Evolutionary conservation across 2,888 invertebrate species (phyloP).

Genomic region (Drosophila prostipennis): DNA sequence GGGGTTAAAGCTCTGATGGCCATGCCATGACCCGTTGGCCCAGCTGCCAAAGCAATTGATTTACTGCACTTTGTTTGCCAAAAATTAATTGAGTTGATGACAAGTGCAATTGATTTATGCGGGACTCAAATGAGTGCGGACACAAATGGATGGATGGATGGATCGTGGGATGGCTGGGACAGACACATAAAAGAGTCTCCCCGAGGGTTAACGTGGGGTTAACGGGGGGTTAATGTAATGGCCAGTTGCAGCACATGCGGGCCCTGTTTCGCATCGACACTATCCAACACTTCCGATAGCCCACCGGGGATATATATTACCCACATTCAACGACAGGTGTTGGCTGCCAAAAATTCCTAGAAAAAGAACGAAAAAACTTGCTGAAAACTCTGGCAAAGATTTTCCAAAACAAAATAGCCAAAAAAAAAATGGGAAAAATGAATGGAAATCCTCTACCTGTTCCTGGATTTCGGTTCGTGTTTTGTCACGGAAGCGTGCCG

Average conservation of each 20-base stretch:
- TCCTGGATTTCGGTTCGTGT: conserved; percentile 50
- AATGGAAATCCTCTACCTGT: conserved; percentile 5
- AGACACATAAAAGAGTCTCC: conserved; percentile 26
- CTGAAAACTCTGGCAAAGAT: conserved; percentile 18
- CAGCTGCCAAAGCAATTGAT: conserved; percentile 84
- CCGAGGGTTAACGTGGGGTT: not conserved
- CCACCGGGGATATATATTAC: conserved; percentile 5
- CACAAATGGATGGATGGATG: conserved; percentile 49
- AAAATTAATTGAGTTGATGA: conserved; percentile 85
- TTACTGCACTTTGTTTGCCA: conserved; percentile 84
- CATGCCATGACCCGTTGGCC: conserved; percentile 64
- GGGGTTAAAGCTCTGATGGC: conserved; percentile 33
- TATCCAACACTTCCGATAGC: conserved; percentile 35
- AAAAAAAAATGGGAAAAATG: conserved; percentile 5
- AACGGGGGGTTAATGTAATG: conserved; percentile 3
- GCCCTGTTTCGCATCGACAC: conserved; percentile 27
- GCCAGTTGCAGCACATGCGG: conserved; percentile 28
- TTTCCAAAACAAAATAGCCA: conserved; percentile 10
- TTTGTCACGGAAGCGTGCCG: conserved; percentile 77
- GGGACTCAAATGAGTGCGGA: conserved; percentile 82
- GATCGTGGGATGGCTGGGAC: not conserved
- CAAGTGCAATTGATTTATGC: conserved; percentile 85
- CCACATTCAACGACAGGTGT: conserved; percentile 11
- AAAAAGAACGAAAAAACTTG: conserved; percentile 1
- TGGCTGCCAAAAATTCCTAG: conserved; percentile 1